These are phyloP conservation scores for Novumbra hubbsi DNA, from an alignment of 2,797 vertebrate species.

Conservation along the genomic window DNA sequence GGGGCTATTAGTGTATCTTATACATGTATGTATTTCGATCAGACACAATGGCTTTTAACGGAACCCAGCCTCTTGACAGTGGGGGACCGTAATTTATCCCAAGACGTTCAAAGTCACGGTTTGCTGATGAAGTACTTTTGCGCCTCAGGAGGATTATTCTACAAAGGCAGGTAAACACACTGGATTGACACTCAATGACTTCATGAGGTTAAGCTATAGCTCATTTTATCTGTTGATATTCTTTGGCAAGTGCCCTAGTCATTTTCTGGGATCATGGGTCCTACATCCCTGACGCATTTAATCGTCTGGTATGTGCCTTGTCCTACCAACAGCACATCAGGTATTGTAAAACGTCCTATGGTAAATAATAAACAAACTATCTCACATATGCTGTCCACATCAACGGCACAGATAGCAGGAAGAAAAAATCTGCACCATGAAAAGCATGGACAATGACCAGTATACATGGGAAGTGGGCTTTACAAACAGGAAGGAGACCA, in stretches of 20 bases:
- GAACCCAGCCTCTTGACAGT: not conserved
- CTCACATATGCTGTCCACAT: too few relatives aligned
- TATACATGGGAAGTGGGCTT: not conserved
- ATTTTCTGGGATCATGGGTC: not conserved
- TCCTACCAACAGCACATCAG: not conserved
- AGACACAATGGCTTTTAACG: not conserved
- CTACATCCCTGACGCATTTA: not conserved
- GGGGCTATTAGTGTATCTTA: too few relatives aligned
- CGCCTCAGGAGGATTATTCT: not conserved
- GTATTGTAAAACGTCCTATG: not conserved
- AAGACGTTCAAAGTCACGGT: constrained; percentile 13
- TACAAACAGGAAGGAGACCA: not conserved
- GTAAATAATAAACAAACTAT: not conserved
- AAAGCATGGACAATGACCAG: not conserved
- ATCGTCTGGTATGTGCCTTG: not conserved
- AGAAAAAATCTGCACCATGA: not conserved
- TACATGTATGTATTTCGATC: too few relatives aligned
- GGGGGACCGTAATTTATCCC: not conserved
- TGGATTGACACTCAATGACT: not conserved
- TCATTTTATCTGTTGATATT: not conserved
- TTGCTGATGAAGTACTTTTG: constrained; percentile 14
- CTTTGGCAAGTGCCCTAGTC: not conserved
- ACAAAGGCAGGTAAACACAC: constrained; percentile 4
- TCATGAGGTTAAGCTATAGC: not conserved
- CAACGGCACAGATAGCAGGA: too few relatives aligned